phyloP scores from a whole-genome alignment of 2,113 vertebrate species.

The Campylomormyrus tamandua region DNA sequence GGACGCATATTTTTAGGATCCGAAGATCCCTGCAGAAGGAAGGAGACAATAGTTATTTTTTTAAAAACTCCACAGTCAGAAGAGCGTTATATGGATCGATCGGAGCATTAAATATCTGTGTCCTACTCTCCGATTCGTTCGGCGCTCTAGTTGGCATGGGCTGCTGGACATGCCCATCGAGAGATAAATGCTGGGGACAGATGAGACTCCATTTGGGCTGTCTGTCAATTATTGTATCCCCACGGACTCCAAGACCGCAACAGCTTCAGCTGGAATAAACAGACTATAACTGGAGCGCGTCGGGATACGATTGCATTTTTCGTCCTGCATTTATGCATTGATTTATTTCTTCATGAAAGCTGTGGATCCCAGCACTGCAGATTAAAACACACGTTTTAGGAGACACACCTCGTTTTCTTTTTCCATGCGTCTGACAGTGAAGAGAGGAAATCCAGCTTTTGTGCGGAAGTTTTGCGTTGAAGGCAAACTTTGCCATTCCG shows the following conservation, averaged over 20 bases:
- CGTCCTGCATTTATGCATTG: not conserved
- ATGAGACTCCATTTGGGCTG: not conserved
- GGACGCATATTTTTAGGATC: not conserved
- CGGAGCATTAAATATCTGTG: not conserved
- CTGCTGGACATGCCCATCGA: not conserved
- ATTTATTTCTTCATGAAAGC: constrained; percentile 2
- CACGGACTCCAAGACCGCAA: not conserved
- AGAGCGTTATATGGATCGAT: not conserved
- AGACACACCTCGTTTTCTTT: not conserved
- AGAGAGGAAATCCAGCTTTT: not conserved
- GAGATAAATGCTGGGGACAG: not conserved
- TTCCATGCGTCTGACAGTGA: not conserved
- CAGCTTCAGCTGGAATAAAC: not conserved
- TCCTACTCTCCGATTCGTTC: not conserved
- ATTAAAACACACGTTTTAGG: not conserved
- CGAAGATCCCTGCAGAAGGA: not conserved
- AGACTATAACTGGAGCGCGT: not conserved
- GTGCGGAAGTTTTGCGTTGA: not conserved
- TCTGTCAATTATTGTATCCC: constrained; percentile 3
- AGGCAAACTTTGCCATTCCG: not conserved
- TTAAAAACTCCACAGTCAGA: not conserved
- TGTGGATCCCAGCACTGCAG: not conserved
- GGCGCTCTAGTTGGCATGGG: not conserved
- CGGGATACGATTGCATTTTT: not conserved
- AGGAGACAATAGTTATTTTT: not conserved